Percentiles rank a stretch among this genome's conserved stretches.
Conservation (phyloP, 2,888 invertebrate genomes). For the Euzetes globulus region DNA sequence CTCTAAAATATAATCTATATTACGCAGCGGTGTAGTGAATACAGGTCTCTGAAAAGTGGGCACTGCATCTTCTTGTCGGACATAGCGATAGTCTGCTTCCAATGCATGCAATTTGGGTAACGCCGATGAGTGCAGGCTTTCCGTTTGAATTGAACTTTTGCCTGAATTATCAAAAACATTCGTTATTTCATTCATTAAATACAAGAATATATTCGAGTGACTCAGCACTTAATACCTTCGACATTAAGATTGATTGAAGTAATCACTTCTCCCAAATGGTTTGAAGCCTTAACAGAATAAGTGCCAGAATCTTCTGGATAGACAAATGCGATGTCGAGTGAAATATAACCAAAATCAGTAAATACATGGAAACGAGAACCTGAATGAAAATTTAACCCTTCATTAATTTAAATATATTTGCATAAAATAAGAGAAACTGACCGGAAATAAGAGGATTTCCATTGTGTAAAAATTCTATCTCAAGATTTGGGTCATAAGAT, state of each 20-base stretch:
- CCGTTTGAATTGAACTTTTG: constrained; percentile 72
- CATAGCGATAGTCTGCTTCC: not conserved
- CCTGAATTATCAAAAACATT: constrained; percentile 46
- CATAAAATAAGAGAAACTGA: not conserved
- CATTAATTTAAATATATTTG: not conserved
- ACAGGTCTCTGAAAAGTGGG: not conserved
- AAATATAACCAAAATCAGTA: constrained; percentile 96
- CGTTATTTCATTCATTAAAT: not conserved
- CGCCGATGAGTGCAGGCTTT: constrained; percentile 28
- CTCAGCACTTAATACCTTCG: constrained; percentile 56
- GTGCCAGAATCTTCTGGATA: constrained; percentile 93
- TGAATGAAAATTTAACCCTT: constrained; percentile 38
- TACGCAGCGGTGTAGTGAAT: constrained; percentile 54
- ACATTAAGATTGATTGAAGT: constrained; percentile 78
- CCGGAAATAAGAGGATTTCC: constrained; percentile 58
- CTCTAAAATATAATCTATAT: constrained; percentile 52
- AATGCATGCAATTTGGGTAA: constrained; percentile 23
- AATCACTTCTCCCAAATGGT: constrained; percentile 83
- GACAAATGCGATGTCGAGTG: constrained; percentile 87
- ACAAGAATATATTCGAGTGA: not conserved
- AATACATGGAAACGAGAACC: constrained; percentile 90
- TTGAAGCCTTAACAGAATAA: constrained; percentile 86
- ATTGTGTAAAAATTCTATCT: constrained; percentile 73
- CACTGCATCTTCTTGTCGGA: not conserved
- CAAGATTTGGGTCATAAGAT: constrained; percentile 78